Conservation (phyloP, 2,888 invertebrate genomes). For the Erebia ligea region DNA sequence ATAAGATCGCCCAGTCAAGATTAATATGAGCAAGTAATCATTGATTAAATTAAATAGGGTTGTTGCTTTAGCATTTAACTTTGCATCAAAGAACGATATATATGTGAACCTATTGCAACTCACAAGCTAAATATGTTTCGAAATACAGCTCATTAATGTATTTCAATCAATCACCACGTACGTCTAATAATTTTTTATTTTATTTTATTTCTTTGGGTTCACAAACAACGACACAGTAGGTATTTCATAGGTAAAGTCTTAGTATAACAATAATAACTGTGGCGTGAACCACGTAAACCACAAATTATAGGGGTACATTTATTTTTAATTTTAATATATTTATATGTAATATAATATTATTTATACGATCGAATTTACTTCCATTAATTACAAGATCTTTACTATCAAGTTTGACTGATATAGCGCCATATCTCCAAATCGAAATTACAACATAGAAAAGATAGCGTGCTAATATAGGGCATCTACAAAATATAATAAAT, state of each 20-base stretch:
- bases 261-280: too few species aligned
- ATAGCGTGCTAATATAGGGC: constrained; percentile 60
- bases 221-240: too few species aligned
- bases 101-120: not conserved
- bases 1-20: constrained; percentile 29
- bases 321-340: too few species aligned
- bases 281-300: too few species aligned
- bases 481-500: constrained; percentile 81
- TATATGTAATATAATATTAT: too few species aligned
- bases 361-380: not conserved
- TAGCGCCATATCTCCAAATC: constrained; percentile 48
- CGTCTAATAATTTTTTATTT: too few species aligned
- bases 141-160: not conserved
- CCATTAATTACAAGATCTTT: not conserved
- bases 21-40: constrained; percentile 23
- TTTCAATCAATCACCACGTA: not conserved
- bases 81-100: constrained; percentile 10
- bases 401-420: constrained; percentile 25
- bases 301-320: too few species aligned
- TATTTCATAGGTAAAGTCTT: too few species aligned
- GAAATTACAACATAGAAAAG: constrained; percentile 55
- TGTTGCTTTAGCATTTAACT: constrained; percentile 4
- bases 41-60: constrained; percentile 18
- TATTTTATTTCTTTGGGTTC: too few species aligned
- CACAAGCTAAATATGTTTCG: too few species aligned